Base-by-base conservation (phyloP, 2,797 vertebrate genomes). In the Danio albolineatus region DNA sequence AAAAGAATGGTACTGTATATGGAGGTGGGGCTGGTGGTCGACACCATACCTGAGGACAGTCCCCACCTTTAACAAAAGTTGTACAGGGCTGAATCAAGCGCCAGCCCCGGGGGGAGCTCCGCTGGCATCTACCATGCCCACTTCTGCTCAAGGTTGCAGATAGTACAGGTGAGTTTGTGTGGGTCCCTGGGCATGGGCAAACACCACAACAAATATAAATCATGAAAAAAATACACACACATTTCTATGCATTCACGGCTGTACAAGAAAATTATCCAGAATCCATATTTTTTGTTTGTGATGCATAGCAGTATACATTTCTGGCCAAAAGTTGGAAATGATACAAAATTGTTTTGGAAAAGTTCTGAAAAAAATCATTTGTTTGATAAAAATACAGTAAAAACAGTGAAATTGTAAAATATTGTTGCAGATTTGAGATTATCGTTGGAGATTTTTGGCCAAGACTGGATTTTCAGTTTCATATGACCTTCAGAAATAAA, bases 61-160 rank as follows among this genome's bases (percentile, higher is more conserved):
- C 90, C 94, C 93, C 93, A 95, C 94, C 94, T 95, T 94, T 95
- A 89, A 92, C 89, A 90, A 89, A 86, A 85, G 92, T 70, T 78
- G 86, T 82, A 78, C 80, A 70, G 84, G 87, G 90, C 87, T 93
- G 93, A 89, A 90, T 91, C 89, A 87, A 90, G 82, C 92, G 92
- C 89, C 91, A 92, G 80, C 92, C 91, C 86, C 92, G 88, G 66
- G 94, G 93, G 84, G 94, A 94, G 83, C 91, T 93, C 86, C 92
- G 91, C 90, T 93, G 88, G 80, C 77, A 78, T 90, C 92, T 94
- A 90, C 91, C 90, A 87, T 93, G 91, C 86, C 91, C 93, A 39
- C 91, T 92, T 86, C 91, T 93, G 92, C 91, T 93, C 92, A 94
- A 92, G 89, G 94, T 92, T 90, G 93, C 91, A 80, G 90, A 91